phyloP scores from a whole-genome alignment of 2,888 invertebrate species.

The Oasisia sp. region DNA sequence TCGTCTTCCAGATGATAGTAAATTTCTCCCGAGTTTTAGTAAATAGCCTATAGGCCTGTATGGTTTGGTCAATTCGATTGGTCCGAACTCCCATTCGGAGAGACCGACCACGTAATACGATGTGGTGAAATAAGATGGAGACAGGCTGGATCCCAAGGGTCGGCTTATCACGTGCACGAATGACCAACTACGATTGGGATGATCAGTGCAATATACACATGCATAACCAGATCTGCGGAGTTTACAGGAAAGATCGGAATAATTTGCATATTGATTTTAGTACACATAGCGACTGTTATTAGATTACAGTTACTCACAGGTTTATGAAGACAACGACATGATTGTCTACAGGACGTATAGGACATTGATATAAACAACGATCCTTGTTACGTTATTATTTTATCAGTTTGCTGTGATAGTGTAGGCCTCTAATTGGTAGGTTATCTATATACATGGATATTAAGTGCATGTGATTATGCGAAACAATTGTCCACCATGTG shows the following conservation, averaged over 20 bases:
- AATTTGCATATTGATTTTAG: background rate
- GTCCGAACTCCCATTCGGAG: background rate
- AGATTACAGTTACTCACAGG: background rate
- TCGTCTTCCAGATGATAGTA: background rate
- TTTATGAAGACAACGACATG: background rate
- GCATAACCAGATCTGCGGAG: background rate
- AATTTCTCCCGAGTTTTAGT: slow-evolving; percentile 5
- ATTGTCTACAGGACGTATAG: too few species aligned
- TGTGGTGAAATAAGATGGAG: background rate
- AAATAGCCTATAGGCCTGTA: background rate
- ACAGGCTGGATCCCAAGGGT: too few species aligned
- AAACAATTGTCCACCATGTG: too few species aligned
- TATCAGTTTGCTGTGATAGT: too few species aligned
- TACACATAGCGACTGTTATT: background rate
- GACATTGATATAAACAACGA: too few species aligned
- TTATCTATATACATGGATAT: too few species aligned
- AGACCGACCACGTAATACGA: background rate
- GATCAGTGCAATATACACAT: background rate
- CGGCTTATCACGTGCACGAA: background rate
- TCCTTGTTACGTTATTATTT: too few species aligned
- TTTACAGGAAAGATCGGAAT: background rate
- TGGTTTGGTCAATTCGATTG: background rate
- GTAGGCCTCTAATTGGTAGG: too few species aligned
- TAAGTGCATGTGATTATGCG: too few species aligned
- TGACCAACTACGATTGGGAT: background rate